phyloP scores from a whole-genome alignment of 1,140 invertebrate species.

The Heterodera schachtii region DNA sequence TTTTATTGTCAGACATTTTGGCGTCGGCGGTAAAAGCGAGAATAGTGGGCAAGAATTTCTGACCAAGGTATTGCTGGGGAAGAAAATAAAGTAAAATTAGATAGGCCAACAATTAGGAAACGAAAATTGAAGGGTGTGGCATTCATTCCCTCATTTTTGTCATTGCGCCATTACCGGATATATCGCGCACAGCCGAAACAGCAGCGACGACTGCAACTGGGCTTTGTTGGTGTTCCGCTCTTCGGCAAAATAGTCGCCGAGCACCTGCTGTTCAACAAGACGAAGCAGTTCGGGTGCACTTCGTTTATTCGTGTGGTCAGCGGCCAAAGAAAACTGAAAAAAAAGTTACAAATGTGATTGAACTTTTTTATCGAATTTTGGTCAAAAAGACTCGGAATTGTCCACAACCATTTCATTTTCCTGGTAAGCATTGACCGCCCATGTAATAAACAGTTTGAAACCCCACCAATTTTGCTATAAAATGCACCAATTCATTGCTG shows the following conservation, averaged over 20 bases:
- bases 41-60: background rate
- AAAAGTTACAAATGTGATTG: too few species aligned
- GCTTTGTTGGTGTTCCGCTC: background rate
- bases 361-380: too few species aligned
- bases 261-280: background rate
- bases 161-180: background rate
- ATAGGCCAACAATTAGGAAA: too few species aligned
- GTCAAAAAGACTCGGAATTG: too few species aligned
- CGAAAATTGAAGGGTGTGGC: too few species aligned
- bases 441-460: too few species aligned
- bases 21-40: background rate
- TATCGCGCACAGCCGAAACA: background rate
- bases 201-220: background rate
- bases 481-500: too few species aligned
- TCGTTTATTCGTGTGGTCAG: background rate
- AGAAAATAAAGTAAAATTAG: too few species aligned
- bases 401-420: too few species aligned
- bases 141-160: too few species aligned
- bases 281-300: background rate
- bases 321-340: background rate
- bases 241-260: background rate
- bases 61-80: background rate
- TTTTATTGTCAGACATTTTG: background rate
- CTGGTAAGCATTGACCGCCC: too few species aligned
- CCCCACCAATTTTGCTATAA: too few species aligned